Base-by-base conservation (phyloP, 2,113 vertebrate genomes). In the Python bivittatus region DNA sequence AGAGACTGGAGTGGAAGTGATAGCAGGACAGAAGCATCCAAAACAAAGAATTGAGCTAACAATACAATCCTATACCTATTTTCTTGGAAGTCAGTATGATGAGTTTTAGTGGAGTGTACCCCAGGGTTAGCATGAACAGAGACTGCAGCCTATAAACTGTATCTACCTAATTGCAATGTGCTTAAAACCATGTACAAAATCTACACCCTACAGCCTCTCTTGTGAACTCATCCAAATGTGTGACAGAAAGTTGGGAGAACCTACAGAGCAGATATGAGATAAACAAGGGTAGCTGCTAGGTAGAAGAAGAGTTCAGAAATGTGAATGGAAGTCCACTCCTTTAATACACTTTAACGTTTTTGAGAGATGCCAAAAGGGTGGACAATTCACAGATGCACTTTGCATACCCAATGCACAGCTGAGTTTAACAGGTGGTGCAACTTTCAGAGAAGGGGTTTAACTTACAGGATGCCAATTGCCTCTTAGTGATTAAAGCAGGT, bases 401-500 rank as follows among this genome's bases (percentile, higher is more conserved):
- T 17, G n/a, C 27, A 48, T 88, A 92, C 90, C 52, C 60, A 91
- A 79, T 93, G 84, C n/a, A 23, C 8, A 23, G 60, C 42, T 61
- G 68, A 86, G 23, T 33, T 72, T n/a, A 83, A 25, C 33, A 88
- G 86, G 53, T 54, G 25, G 25, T 56, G 29, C 53, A 11, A 17
- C 38, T 54, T 52, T 58, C 44, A 42, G 57, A 42, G 29, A 84
- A 84, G 0, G 52, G 13, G 29, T 61, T 10, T 84, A 89, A 89
- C 22, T 42, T 15, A 27, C 33, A n/a, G 38, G 1, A 33, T 25
- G 7, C 15, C 53, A 27, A 84, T 33, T 10, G 72, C 42, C 33
- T 84, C 56, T 5, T 61, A 64, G 89, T n/a, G 42, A 53, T 33
- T 27, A 54, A 54, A 25, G 15, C 48, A 53, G 57, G n/a, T 29